Evolutionary conservation across 2,888 invertebrate genomes (phyloP).

Genomic region (Pediacus dermestoides): DNA sequence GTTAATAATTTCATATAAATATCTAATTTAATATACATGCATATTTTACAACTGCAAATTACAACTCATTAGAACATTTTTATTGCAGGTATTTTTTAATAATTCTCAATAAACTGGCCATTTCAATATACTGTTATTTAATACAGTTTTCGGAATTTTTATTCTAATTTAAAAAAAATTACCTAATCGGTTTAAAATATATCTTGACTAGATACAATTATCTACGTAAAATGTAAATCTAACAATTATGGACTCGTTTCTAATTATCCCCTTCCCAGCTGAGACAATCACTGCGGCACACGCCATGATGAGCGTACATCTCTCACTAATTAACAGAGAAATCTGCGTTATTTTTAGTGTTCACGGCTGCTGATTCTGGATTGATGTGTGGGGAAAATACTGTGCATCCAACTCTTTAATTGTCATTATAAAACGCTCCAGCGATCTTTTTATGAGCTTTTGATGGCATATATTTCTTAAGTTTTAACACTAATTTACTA

Average conservation of each 20-base stretch:
- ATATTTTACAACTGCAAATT: too few relatives aligned
- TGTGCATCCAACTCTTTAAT: slow-evolving; percentile 29
- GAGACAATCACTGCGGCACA: slow-evolving; percentile 38
- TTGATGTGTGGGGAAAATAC: slow-evolving; percentile 35
- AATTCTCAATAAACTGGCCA: too few relatives aligned
- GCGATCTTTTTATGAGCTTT: slow-evolving; percentile 32
- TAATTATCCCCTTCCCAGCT: slow-evolving; percentile 34
- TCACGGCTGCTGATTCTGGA: slow-evolving; percentile 36
- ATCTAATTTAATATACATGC: too few relatives aligned
- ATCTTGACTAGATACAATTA: too few relatives aligned
- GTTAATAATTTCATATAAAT: too few relatives aligned
- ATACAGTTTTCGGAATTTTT: too few relatives aligned
- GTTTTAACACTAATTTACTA: too few relatives aligned
- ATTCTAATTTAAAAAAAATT: too few relatives aligned
- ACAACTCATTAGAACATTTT: too few relatives aligned
- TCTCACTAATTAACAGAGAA: slow-evolving; percentile 43
- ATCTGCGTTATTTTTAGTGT: slow-evolving; percentile 43
- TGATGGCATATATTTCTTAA: slow-evolving; percentile 29
- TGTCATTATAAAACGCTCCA: slow-evolving; percentile 32
- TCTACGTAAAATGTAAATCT: slow-evolving; percentile 2
- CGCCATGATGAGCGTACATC: slow-evolving; percentile 40
- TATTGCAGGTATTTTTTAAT: too few relatives aligned
- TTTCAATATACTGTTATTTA: too few relatives aligned
- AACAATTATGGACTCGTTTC: slow-evolving; percentile 20
- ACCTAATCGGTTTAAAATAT: too few relatives aligned